A percentile compares a stretch with the other conserved stretches of the same genome.
These are phyloP conservation scores for Pycnonotus jocosus DNA, from an alignment of 2,113 vertebrate genomes.

Conservation along the genomic window DNA sequence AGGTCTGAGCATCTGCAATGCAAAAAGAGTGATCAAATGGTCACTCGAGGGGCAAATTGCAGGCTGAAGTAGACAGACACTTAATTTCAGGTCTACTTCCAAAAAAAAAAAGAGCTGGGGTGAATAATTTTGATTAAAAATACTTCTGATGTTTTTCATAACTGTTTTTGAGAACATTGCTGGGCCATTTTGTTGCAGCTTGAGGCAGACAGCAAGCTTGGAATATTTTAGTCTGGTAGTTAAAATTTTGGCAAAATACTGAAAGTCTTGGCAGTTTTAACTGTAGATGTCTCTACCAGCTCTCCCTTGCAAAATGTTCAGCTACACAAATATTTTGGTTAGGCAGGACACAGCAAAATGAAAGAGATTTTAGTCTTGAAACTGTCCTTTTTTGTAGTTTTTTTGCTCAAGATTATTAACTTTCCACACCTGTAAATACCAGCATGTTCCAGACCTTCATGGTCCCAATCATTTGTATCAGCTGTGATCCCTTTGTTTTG, in stretches of 20 bases:
- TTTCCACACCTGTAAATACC: not conserved
- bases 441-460: not conserved
- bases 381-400: not conserved
- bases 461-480: not conserved
- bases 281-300: constrained; percentile 31
- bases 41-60: not conserved
- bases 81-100: not conserved
- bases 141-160: not conserved
- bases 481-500: not conserved
- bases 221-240: constrained; percentile 28
- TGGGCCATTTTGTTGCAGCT: not conserved
- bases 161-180: not conserved
- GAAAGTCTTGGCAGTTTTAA: not conserved
- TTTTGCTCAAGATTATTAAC: not conserved
- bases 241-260: constrained; percentile 42
- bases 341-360: not conserved
- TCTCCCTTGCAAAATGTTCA: not conserved
- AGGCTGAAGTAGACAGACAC: not conserved
- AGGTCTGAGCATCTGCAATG: not conserved
- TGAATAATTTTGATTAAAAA: not conserved
- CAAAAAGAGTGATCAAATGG: not conserved
- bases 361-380: not conserved
- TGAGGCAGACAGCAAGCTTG: not conserved
- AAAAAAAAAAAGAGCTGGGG: not conserved
- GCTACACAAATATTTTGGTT: constrained; percentile 10